Conservation (phyloP, 2,888 invertebrate species). For the Pycnomerus fuliginosus region DNA sequence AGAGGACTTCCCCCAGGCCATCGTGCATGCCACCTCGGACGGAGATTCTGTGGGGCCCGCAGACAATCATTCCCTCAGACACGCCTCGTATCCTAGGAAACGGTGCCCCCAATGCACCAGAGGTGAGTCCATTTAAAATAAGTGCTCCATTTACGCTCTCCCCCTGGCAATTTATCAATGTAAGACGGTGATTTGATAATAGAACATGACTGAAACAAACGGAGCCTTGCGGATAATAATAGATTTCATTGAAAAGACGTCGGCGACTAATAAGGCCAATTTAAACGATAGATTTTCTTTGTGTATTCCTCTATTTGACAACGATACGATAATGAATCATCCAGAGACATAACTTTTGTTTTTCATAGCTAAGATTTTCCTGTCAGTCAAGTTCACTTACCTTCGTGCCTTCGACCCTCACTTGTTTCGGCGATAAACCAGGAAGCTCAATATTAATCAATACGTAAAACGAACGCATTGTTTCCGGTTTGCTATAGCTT, state of each 20-base stretch:
- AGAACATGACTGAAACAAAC: too few species aligned
- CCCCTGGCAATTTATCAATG: slow-evolving; percentile 37
- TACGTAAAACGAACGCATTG: slow-evolving; percentile 16
- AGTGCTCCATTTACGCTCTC: slow-evolving; percentile 26
- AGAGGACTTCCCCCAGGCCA: slow-evolving; percentile 44
- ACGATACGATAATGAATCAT: too few species aligned
- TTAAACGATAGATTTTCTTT: too few species aligned
- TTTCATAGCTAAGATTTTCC: too few species aligned
- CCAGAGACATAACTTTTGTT: too few species aligned
- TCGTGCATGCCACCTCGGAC: slow-evolving; percentile 41
- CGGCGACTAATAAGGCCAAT: too few species aligned
- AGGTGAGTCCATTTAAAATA: slow-evolving; percentile 18
- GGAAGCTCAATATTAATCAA: slow-evolving; percentile 17
- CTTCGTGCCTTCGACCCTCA: background rate
- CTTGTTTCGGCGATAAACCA: slow-evolving; percentile 6
- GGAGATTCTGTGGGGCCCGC: slow-evolving; percentile 30
- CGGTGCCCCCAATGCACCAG: slow-evolving; percentile 40
- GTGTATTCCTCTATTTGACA: too few species aligned
- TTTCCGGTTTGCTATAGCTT: slow-evolving; percentile 35
- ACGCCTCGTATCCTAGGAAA: slow-evolving; percentile 50
- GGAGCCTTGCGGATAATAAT: slow-evolving; percentile 9
- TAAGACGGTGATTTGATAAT: slow-evolving; percentile 37
- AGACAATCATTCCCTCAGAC: slow-evolving; percentile 49
- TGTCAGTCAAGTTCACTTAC: background rate
- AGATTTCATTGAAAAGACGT: slow-evolving; percentile 7